Evolutionary conservation across 2,113 vertebrate genomes (phyloP), one percentile per base, ranked within the genome.

Genomic region (Cyprinodon brontotheroides): DNA sequence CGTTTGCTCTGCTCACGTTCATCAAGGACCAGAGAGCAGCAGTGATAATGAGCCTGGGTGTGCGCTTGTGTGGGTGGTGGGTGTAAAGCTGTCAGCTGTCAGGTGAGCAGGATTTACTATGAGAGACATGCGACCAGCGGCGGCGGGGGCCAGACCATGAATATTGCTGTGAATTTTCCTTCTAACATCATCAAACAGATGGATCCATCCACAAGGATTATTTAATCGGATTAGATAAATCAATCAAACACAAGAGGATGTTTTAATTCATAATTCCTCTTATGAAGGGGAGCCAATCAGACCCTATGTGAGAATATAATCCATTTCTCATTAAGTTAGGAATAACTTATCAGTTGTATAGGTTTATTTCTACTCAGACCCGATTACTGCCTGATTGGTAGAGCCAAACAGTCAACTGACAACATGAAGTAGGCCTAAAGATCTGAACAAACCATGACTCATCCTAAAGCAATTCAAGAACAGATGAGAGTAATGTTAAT

Each of bases 51-150:
- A 81, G 88, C 53, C 36, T 60, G 57, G 13, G 71, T 78, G 36
- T 14, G 70, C 36, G 61, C 47, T 43, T 14, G 63, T 37, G 80
- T 80, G 80, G 72, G 78, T 5, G 77, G 77, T 80, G 75, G 83
- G 77, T 6, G 80, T 84, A 79, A 60, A 77, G 71, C 83, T 77
- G 78, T 88, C 86, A 77, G 71, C 83, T 77, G 78, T 88, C 86
- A 92, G 90, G 81, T 89, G 80, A 85, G 68, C 79, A 67, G 77
- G 74, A 91, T 81, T 83, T 82, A 88, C 63, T 74, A 38, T 36
- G 11, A 71, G 70, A 79, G 45, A 78, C 75, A 39, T 67, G 77
- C 47, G 61, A 14, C 84, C 86, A 86, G 90, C 86, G 83, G 76
- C 48, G 41, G 74, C 1, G 48, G 13, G 17, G 11, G 38, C 3